These are phyloP conservation scores for Atrina japonica DNA, from an alignment of 2,888 invertebrate genomes.

Conservation along the genomic window DNA sequence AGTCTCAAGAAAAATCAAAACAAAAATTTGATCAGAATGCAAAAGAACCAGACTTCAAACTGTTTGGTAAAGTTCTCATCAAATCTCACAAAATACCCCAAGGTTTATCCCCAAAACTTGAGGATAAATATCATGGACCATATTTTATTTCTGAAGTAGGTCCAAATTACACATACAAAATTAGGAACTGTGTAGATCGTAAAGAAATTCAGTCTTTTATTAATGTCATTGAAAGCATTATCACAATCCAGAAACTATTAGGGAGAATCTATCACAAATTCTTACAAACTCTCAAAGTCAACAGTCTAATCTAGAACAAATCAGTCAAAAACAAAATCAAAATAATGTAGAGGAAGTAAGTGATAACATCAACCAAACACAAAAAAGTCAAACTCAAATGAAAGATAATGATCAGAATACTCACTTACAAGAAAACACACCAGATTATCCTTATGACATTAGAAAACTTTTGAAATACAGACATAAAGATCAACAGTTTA, in stretches of 20 bases:
- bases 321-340: too few species aligned
- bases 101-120: slow-evolving; percentile 17
- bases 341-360: too few species aligned
- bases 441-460: slow-evolving; percentile 1
- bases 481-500: slow-evolving; percentile 10
- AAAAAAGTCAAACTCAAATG: too few species aligned
- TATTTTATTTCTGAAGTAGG: slow-evolving; percentile 15
- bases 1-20: slow-evolving; percentile 31
- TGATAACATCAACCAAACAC: too few species aligned
- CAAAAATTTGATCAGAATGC: slow-evolving; percentile 25
- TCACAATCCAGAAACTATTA: not conserved
- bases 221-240: not conserved
- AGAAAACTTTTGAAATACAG: slow-evolving; percentile 8
- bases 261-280: not conserved
- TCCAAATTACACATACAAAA: slow-evolving; percentile 17
- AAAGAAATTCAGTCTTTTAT: slow-evolving; percentile 6
- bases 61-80: slow-evolving; percentile 21
- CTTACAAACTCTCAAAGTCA: not conserved
- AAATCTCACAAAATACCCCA: not conserved
- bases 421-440: too few species aligned
- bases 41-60: slow-evolving; percentile 14
- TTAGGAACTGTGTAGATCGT: not conserved
- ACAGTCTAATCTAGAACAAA: not conserved
- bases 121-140: slow-evolving; percentile 6
- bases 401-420: too few species aligned